Conservation (phyloP, 2,888 invertebrate genomes). For the Apamea sordens region DNA sequence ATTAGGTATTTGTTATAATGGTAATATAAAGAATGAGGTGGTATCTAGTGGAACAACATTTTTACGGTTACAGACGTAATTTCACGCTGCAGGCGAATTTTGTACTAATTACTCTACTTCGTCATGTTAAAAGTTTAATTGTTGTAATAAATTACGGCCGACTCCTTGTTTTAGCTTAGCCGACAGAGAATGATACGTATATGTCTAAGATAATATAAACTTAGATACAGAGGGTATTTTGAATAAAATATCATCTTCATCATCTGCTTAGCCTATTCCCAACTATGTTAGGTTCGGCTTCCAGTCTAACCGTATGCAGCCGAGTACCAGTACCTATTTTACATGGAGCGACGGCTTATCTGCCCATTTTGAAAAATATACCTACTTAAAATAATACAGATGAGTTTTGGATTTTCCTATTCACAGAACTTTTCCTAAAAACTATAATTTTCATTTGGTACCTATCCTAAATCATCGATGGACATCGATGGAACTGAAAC, state of each 20-base stretch:
- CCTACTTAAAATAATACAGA: neutral
- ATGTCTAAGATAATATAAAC: neutral
- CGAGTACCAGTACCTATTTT: too few relatives aligned
- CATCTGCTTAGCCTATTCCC: too few relatives aligned
- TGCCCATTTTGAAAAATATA: neutral
- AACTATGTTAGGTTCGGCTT: too few relatives aligned
- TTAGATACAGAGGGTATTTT: neutral
- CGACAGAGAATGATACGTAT: neutral
- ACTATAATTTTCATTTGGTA: neutral
- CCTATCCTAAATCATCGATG: neutral
- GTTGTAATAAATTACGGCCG: neutral
- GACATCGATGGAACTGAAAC: neutral
- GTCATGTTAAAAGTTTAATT: constrained; percentile 15
- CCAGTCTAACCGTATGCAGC: too few relatives aligned
- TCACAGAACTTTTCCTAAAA: neutral
- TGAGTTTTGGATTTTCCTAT: neutral
- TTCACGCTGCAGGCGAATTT: constrained; percentile 20
- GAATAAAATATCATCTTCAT: neutral
- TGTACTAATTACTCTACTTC: constrained; percentile 1
- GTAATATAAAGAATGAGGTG: constrained; percentile 1
- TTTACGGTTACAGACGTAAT: constrained; percentile 30
- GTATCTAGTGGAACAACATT: constrained; percentile 7
- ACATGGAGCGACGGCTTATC: too few relatives aligned
- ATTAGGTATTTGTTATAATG: constrained; percentile 14
- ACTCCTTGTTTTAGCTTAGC: neutral